Percentiles rank a stretch among this genome's conserved stretches.
Evolutionary conservation across 2,888 invertebrate species (phyloP).

Genomic region (Amphipyra berbera): DNA sequence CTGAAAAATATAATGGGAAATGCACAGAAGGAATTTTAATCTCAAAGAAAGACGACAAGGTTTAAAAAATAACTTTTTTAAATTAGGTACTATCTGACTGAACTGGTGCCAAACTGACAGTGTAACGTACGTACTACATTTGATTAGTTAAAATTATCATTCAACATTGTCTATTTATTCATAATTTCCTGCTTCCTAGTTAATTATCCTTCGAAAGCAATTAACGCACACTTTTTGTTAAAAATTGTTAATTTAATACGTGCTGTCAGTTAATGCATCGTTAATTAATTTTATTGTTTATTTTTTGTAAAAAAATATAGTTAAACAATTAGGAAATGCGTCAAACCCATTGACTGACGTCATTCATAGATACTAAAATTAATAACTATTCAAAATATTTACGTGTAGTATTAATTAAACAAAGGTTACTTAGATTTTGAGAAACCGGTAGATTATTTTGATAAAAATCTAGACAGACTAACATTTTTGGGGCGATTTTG

Average conservation of each 20-base stretch:
- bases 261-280: constrained; percentile 22
- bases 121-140: not conserved
- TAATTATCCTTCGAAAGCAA: constrained; percentile 28
- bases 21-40: no score
- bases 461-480: no score
- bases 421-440: no score
- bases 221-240: constrained; percentile 8
- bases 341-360: constrained; percentile 17
- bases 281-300: constrained; percentile 23
- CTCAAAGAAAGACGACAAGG: no score
- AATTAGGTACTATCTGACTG: no score
- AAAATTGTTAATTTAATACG: constrained; percentile 21
- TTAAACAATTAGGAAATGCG: constrained; percentile 17
- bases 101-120: not conserved
- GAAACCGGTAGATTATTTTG: no score
- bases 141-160: not conserved
- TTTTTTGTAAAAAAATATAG: constrained; percentile 4
- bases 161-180: constrained; percentile 8
- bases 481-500: no score
- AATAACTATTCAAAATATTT: not conserved
- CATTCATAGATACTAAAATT: constrained; percentile 14
- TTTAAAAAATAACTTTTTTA: no score
- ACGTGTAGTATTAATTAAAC: not conserved
- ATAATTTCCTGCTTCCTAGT: constrained; percentile 12
- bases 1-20: no score